Base-by-base conservation (phyloP, 2,888 invertebrate genomes). In the Melinopterus prodromus region DNA sequence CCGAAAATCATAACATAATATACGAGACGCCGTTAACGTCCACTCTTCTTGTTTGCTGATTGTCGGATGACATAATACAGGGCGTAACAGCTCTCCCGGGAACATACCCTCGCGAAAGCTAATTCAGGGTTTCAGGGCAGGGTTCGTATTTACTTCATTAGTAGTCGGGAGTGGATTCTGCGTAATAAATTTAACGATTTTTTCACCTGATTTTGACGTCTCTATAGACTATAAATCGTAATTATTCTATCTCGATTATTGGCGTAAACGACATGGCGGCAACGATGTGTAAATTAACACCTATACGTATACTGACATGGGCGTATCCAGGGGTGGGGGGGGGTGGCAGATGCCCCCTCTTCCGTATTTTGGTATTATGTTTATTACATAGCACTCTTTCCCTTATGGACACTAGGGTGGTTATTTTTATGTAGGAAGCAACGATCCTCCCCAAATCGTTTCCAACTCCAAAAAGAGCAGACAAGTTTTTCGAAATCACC, bases 91-190 rank as follows among this genome's bases (percentile, higher is more conserved):
- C 53, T 9, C 53, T 12, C 53, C 53, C 53, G 53, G 53, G 53
- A 53, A 53, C 53, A 53, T 53, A 53, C 53, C 53, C 53, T 53
- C 53, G 53, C 53, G 7, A 53, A 9, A 12, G 7, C 53, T 53
- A 53, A 53, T 53, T 53, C 53, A 53, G 53, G 53, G 12, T 12
- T 53, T 53, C 53, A 53, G 53, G 53, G 12, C 53, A 12, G 12
- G 53, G 53, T 53, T 53, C 53, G 53, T 53, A 53, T 53, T 53
- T 53, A 53, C 53, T 53, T 53, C 53, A 53, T 53, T 53, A 53
- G 53, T 53, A 53, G 53, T 53, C 12, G 53, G 38, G 53, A 12
- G 53, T 53, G 53, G 53, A 53, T 53, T 53, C 12, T 53, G 53
- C 53, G 53, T 53, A 53, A 53, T 53, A 53, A 53, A 53, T 53